Evolutionary conservation across 2,113 vertebrate genomes (phyloP), one percentile per base, ranked within the genome.

Genomic region (Tichodroma muraria): DNA sequence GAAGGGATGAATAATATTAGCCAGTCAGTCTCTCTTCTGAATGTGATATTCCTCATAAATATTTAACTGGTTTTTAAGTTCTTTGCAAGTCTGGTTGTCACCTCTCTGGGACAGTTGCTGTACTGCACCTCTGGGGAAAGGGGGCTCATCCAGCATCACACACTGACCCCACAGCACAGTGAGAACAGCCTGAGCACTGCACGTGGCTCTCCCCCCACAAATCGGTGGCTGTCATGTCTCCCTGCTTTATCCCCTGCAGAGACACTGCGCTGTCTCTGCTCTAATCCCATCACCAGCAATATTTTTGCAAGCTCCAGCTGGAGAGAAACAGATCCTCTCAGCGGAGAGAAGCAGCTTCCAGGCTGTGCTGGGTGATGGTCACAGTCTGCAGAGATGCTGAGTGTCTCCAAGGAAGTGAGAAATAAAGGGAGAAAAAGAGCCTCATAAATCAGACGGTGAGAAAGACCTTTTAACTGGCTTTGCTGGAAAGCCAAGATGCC

Each of bases 1-100:
- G 88, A 50, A 88, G 66, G 52, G 85, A 85, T 93, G 93, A 91
- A 91, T 95, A 86, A 70, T 90, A 95, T 93, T 86, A 93, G 44
- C 64, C 71, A 90, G 45, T 35, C 44, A 57, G 76, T 17, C 61
- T 91, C 27, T 88, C 44, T 80, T 78, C 77, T 93, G 82, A 90
- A 85, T 91, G 57, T 71, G 78, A 75, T 52, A 38, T 78, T 85
- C 75, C 72, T 93, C 72, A 88, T 94, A 63, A 90, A 91, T 90
- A 94, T 93, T 90, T 85, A 93, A 78, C 31, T 61, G 56, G 0
- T 49, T 88, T 93, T 93, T 71, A 68, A 78, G 88, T 78, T 82
- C 89, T 25, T 5, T 37, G 42, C 2, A 6, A 85, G 64, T 20
- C 60, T 77, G 42, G 16, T 71, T 93, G 35, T 85, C 56, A 56